Evolutionary conservation across 2,113 vertebrate species (phyloP).

Genomic region (Labeo catla): DNA sequence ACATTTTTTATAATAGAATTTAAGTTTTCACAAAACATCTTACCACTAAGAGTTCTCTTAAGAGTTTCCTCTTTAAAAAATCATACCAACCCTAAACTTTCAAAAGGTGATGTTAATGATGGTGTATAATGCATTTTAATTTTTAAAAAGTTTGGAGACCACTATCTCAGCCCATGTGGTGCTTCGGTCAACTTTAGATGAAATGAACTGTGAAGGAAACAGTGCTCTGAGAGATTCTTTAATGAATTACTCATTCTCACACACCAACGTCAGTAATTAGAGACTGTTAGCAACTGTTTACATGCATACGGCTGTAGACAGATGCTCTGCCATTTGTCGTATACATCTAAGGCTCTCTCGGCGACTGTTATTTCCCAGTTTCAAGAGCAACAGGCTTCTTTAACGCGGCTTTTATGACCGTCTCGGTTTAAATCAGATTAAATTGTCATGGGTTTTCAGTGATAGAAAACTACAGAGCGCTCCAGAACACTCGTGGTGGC

Average conservation of each 20-base stretch:
- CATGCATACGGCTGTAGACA: constrained; percentile 1
- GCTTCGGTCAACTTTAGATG: constrained; percentile 13
- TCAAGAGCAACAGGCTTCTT: constrained; percentile 5
- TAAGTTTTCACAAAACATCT: too few relatives aligned
- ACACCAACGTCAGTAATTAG: constrained; percentile 36
- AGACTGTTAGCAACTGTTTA: constrained; percentile 42
- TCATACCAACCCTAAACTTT: too few relatives aligned
- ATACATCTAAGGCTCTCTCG: background rate
- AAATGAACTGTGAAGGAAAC: constrained; percentile 16
- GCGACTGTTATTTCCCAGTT: background rate
- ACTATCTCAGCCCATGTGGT: background rate
- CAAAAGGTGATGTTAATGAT: too few relatives aligned
- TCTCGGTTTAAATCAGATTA: constrained; percentile 23
- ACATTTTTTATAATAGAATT: too few relatives aligned
- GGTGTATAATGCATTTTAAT: background rate
- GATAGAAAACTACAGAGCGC: constrained; percentile 11
- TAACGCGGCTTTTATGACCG: constrained; percentile 8
- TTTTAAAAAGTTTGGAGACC: constrained; percentile 19
- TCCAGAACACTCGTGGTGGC: constrained; percentile 20
- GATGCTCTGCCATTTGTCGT: constrained; percentile 31
- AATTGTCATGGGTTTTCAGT: constrained; percentile 11
- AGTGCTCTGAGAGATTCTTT: constrained; percentile 1
- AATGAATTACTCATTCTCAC: constrained; percentile 39
- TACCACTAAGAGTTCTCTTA: too few relatives aligned
- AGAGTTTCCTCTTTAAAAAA: too few relatives aligned